Evolutionary conservation across 92 coral and sea anemone genomes (phyloP), one percentile per base, ranked within the genome.

Genomic region (Palythoa grandis): DNA sequence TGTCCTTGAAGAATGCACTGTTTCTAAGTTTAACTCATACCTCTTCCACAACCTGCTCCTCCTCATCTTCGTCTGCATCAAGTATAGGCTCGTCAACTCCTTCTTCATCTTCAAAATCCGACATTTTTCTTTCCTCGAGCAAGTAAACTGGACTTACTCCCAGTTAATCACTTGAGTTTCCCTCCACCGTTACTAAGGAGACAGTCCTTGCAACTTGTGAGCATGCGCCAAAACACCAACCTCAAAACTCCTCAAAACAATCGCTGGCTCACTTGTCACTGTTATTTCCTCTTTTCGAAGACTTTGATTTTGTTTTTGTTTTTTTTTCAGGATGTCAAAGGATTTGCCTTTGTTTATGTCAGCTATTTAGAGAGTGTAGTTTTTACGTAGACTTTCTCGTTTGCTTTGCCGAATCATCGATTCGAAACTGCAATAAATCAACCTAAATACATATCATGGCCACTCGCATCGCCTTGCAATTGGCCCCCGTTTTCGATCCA

Each of bases 91-190:
- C 99, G 90, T 96, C 99, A 15, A 96, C 99, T 11, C 99, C 99
- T 82, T 96, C 98, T 72, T 94, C 96, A 91, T 96, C 99, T 68
- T 96, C 99, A 87, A 96, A 96, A 67, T 96, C 99, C 57, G 99
- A 96, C 99, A 96, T 96, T 48, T 69, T 50, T 29, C 16, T 17
- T 3, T 2, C 2, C 8, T 6, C 57, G n/a, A 35, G 7, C 6
- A 77, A 77, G 12, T 22, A 14, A 24, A 52, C n/a, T 23, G 13
- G 7, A 52, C 19, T 8, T 15, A 47, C 5, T 54, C 15, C 68
- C 68, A 78, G 52, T 53, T 38, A 57, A 23, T 65, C 22, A 22
- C 73, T 79, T 69, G 39, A 61, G 84, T 66, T 80, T 80, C 75
- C 85, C 75, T 80, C 75, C 85, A 17, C 85, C 38, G 85, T 80